These are phyloP conservation scores for Campaea margaritaria DNA, from an alignment of 2,888 invertebrate species.

Conservation along the genomic window DNA sequence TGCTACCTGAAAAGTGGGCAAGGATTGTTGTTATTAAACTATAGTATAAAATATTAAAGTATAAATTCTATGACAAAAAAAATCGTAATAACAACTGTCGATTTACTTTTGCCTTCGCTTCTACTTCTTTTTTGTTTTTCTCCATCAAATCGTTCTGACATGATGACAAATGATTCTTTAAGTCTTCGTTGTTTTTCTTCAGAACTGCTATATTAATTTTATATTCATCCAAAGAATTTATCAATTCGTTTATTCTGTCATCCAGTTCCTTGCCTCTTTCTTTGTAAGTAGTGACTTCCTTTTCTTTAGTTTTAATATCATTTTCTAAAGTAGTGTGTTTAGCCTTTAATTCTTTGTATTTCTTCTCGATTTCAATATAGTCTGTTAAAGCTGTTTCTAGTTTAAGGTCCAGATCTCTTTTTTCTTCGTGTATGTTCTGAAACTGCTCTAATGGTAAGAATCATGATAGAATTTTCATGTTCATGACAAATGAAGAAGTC, in stretches of 20 bases:
- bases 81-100: neutral
- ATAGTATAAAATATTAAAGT: neutral
- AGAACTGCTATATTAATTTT: conserved; percentile 69
- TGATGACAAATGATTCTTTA: conserved; percentile 59
- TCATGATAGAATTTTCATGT: neutral
- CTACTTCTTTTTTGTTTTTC: conserved; percentile 68
- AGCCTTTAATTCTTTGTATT: conserved; percentile 61
- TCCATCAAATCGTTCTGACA: conserved; percentile 67
- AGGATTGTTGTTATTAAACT: neutral
- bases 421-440: conserved; percentile 77
- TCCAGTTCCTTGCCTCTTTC: conserved; percentile 68
- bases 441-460: conserved; percentile 23
- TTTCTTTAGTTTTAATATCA: conserved; percentile 68
- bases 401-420: conserved; percentile 84
- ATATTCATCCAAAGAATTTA: conserved; percentile 61
- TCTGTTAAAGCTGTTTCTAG: conserved; percentile 80
- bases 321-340: conserved; percentile 57
- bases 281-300: conserved; percentile 76
- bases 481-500: neutral
- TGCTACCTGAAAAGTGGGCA: conserved; percentile 64
- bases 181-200: conserved; percentile 66
- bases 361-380: conserved; percentile 79
- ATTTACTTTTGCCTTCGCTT: conserved; percentile 72
- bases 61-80: neutral
- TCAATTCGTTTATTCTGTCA: conserved; percentile 55